Evolutionary conservation across 2,797 vertebrate species (phyloP).

Genomic region (Peromyscus eremicus): DNA sequence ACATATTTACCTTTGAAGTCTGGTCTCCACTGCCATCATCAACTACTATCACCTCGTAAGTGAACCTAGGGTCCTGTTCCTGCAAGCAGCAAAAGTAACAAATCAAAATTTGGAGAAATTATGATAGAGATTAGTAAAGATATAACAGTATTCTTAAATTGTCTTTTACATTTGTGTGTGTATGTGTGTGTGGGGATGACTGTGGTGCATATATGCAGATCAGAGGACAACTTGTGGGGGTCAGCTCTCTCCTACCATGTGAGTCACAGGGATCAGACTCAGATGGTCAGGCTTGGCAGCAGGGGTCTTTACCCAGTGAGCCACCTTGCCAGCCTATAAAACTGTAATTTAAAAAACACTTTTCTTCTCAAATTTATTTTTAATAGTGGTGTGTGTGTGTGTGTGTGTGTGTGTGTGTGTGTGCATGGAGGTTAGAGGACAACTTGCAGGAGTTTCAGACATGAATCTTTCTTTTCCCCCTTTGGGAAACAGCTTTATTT

Average conservation of each 20-base stretch:
- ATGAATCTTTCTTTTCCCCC: not conserved
- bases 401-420: no score
- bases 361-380: not conserved
- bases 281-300: not conserved
- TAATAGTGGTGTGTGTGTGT: not conserved
- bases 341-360: not conserved
- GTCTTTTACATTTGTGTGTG: not conserved
- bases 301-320: not conserved
- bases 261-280: not conserved
- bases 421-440: not conserved
- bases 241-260: not conserved
- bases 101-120: not conserved
- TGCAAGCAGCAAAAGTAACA: slow-evolving; percentile 86
- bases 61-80: slow-evolving; percentile 92
- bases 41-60: slow-evolving; percentile 97
- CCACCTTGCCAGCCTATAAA: not conserved
- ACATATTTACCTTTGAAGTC: slow-evolving; percentile 93
- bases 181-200: no score
- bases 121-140: not conserved
- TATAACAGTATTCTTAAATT: not conserved
- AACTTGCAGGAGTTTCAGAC: not conserved
- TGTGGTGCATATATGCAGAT: not conserved
- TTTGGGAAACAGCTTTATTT: slow-evolving; percentile 84
- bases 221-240: not conserved
- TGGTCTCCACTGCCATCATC: slow-evolving; percentile 98